These are phyloP conservation scores for Gandaritis pyraliata DNA, from an alignment of 2,888 invertebrate genomes.

Conservation along the genomic window DNA sequence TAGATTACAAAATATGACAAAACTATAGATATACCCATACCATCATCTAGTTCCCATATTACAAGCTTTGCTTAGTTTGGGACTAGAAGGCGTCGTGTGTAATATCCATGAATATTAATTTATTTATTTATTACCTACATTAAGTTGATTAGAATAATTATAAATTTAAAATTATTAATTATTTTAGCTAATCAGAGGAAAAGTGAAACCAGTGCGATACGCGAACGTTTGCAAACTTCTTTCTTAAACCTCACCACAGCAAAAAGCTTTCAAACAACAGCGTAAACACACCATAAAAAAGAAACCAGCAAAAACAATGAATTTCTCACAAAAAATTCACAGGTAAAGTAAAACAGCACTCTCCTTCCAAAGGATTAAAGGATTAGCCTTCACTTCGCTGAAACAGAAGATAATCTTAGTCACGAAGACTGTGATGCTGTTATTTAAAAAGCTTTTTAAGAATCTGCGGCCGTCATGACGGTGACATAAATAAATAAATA, in stretches of 20 bases:
- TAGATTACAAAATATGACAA: too few relatives aligned
- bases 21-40: too few relatives aligned
- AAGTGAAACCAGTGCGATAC: neutral
- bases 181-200: too few relatives aligned
- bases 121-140: too few relatives aligned
- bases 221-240: neutral
- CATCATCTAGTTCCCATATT: too few relatives aligned
- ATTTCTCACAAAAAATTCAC: conserved; percentile 26
- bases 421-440: conserved; percentile 33
- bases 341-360: conserved; percentile 25
- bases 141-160: too few relatives aligned
- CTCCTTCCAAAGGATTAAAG: conserved; percentile 34
- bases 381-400: conserved; percentile 39
- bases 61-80: too few relatives aligned
- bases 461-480: neutral
- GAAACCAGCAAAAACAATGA: conserved; percentile 22
- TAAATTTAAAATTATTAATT: too few relatives aligned
- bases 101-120: too few relatives aligned
- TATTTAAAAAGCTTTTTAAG: conserved; percentile 3
- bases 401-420: conserved; percentile 38
- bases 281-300: conserved; percentile 11
- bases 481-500: too few relatives aligned
- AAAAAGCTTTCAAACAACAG: conserved; percentile 12
- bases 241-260: neutral
- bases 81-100: too few relatives aligned